These are phyloP conservation scores for Picus viridis DNA, from an alignment of 2,797 vertebrate genomes.

Conservation along the genomic window DNA sequence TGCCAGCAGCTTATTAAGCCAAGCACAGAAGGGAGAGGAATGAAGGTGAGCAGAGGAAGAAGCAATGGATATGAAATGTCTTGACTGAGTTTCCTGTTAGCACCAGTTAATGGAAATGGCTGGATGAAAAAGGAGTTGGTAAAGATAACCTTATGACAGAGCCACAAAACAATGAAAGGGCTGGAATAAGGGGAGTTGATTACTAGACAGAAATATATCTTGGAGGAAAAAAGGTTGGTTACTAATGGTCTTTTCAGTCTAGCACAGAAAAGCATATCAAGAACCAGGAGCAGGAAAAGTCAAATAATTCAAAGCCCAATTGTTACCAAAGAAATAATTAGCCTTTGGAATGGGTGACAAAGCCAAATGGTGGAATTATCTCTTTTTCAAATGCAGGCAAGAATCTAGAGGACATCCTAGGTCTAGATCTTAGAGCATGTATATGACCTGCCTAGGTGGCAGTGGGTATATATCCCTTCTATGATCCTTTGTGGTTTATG, in stretches of 20 bases:
- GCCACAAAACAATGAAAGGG: neutral
- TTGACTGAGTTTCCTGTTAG: neutral
- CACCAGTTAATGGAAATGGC: neutral
- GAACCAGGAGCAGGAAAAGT: neutral
- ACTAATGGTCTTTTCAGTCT: neutral
- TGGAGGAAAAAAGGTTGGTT: neutral
- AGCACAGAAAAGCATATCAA: neutral
- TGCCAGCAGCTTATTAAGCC: slow-evolving; percentile 27
- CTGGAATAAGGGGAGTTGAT: neutral
- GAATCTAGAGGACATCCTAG: neutral
- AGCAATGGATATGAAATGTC: neutral
- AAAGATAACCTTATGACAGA: neutral
- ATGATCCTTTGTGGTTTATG: accelerated
- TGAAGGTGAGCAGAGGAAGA: neutral
- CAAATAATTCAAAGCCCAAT: neutral
- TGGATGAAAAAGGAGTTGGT: neutral
- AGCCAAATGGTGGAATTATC: neutral
- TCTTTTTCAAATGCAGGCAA: neutral
- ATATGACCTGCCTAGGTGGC: too few relatives aligned
- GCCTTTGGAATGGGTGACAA: neutral
- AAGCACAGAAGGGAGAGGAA: neutral
- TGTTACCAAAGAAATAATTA: neutral
- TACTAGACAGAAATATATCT: neutral
- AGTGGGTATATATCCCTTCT: neutral
- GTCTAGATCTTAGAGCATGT: neutral